phyloP scores from a whole-genome alignment of 2,888 invertebrate genomes.

The Tinea semifulvella region DNA sequence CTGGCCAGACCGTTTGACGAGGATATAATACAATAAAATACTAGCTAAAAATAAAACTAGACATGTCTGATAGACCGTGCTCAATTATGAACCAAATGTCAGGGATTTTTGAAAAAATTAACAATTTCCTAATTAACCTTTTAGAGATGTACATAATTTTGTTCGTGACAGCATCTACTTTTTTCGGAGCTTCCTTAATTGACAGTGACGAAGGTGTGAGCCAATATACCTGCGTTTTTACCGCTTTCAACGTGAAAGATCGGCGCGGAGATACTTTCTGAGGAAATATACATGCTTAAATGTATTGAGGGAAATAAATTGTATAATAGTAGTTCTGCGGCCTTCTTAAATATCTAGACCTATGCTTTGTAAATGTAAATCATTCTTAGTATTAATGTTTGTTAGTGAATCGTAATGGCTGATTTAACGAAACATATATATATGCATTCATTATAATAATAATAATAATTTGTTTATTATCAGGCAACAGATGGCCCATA shows the following conservation, averaged over 20 bases:
- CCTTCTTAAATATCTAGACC: too few species aligned
- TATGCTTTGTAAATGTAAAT: too few species aligned
- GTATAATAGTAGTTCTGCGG: not conserved
- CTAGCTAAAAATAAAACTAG: not conserved
- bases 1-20: not conserved
- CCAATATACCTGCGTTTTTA: slow-evolving; percentile 9
- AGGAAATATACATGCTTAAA: slow-evolving; percentile 19
- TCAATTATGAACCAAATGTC: slow-evolving; percentile 9
- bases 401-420: too few species aligned
- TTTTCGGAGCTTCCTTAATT: slow-evolving; percentile 34
- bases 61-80: slow-evolving; percentile 7
- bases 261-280: not conserved
- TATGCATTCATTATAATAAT: too few species aligned
- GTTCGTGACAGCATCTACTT: slow-evolving; percentile 17
- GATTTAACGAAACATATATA: too few species aligned
- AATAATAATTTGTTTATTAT: too few species aligned
- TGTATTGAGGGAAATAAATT: not conserved
- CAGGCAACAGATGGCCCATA: too few species aligned
- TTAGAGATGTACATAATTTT: slow-evolving; percentile 14
- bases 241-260: slow-evolving; percentile 6
- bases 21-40: not conserved
- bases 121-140: slow-evolving; percentile 13
- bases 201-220: slow-evolving; percentile 50
- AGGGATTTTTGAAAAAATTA: slow-evolving; percentile 10
- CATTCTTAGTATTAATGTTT: too few species aligned